Percentiles rank a stretch among this genome's conserved stretches.
phyloP scores from a whole-genome alignment of 2,888 invertebrate genomes.

The Drosophila austrosaltans region DNA sequence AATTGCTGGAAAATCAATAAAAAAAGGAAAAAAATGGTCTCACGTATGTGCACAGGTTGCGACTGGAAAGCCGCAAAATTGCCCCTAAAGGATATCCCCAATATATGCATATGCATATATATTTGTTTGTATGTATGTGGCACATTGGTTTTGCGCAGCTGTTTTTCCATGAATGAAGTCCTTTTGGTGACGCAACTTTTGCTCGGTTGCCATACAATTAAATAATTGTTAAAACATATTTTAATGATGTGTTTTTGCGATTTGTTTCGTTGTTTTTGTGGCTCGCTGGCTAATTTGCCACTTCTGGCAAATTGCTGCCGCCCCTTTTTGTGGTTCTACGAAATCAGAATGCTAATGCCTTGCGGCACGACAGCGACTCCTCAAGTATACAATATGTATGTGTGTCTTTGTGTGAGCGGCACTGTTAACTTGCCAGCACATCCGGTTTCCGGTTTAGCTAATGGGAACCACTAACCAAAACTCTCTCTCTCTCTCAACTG shows the following conservation, averaged over 20 bases:
- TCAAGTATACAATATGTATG: not conserved
- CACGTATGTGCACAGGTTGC: conserved; percentile 33
- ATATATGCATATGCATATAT: not conserved
- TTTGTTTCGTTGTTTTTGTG: conserved; percentile 28
- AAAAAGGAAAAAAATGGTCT: conserved; percentile 54
- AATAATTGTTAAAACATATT: conserved; percentile 67
- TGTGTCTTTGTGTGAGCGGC: conserved; percentile 19
- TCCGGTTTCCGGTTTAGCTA: conserved; percentile 65
- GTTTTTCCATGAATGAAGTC: conserved; percentile 64
- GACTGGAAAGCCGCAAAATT: conserved; percentile 58
- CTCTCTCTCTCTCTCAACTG: conserved; percentile 47
- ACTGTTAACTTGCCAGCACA: conserved; percentile 62
- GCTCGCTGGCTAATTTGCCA: conserved; percentile 54
- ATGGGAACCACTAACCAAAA: conserved; percentile 9
- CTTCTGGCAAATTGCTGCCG: conserved; percentile 62
- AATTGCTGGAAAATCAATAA: conserved; percentile 77
- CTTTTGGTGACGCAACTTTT: conserved; percentile 56
- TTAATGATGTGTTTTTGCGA: conserved; percentile 64
- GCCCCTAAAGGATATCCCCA: conserved; percentile 2
- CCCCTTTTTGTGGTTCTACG: conserved; percentile 12
- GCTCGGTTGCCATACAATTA: conserved; percentile 54
- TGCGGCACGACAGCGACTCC: conserved; percentile 56
- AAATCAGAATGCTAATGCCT: conserved; percentile 46
- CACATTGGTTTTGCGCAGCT: conserved; percentile 40
- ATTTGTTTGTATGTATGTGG: not conserved